Evolutionary conservation across 2,797 vertebrate genomes (phyloP), one percentile per base, ranked within the genome.

Genomic region (Triplophysa bombifrons): DNA sequence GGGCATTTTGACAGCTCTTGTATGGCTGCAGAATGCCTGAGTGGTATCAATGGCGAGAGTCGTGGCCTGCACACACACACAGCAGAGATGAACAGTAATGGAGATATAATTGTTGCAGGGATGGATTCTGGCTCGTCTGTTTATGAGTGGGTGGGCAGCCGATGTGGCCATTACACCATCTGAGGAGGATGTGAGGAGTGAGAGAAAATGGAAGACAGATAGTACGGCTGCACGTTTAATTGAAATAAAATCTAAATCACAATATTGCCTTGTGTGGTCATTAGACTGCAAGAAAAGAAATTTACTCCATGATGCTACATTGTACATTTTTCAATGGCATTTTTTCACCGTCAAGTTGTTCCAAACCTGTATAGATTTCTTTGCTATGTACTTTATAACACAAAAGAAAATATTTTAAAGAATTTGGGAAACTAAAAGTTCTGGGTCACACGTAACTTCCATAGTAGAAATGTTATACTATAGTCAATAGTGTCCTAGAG

Each of bases 1-100:
- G 8, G 74, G 71, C 82, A 25, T 67, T 72, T 83, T 87, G 86
- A 88, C 87, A 84, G 83, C 22, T 79, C 51, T 84, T 65, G 41
- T 80, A 76, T 73, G 61, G n/a, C 25, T 60, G 44, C 66, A 69
- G 66, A 78, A 78, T 61, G 56, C 46, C 75, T 70, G 44, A 78
- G 75, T 22, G 27, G 27, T 69, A 78, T 56, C 66, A 71, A 16
- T 27, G 69, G 58, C 56, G 34, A 80, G 41, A 65, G 60, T 60
- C 11, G 2, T 46, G 69, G 53, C 56, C 68, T 67, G 27, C 19
- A 25, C 71, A 70, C 68, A 74, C 41, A 84, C 55, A 56, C 34
- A 74, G 63, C 58, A 53, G 60, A 74, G 61, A 80, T 74, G 71
- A 60, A 75, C 65, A 58, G 73, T 80, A 72, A 74, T 80, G 73